Evolutionary conservation across 2,797 vertebrate genomes (phyloP).

Genomic region (Onychomys arenicola): DNA sequence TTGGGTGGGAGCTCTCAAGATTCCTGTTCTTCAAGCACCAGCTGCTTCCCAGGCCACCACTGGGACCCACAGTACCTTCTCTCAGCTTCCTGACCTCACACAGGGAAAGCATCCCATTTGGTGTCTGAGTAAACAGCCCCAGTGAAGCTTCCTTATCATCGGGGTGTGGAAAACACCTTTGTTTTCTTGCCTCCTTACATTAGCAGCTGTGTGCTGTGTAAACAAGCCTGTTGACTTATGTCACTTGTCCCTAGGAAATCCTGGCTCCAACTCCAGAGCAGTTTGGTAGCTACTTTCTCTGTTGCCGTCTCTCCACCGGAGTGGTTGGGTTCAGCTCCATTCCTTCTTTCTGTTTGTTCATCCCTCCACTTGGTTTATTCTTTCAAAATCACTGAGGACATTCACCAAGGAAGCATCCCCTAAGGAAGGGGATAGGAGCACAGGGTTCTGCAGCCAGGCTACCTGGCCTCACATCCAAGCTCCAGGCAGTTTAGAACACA

Average conservation of each 20-base stretch:
- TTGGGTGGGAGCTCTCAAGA: not conserved
- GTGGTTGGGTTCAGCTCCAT: not conserved
- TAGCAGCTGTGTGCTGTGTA: conserved; percentile 49
- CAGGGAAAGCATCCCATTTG: not conserved
- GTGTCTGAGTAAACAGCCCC: conserved; percentile 18
- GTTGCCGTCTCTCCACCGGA: not conserved
- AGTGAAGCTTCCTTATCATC: conserved; percentile 39
- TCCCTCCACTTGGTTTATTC: not conserved
- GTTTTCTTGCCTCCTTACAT: conserved; percentile 62
- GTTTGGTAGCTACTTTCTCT: not conserved
- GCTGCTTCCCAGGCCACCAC: not conserved
- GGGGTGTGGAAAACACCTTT: not conserved
- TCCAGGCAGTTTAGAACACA: not conserved
- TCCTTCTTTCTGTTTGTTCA: not conserved
- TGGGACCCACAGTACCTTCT: not conserved
- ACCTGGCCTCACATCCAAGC: conserved; percentile 45
- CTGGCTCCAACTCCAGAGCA: not conserved
- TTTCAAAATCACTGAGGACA: not conserved
- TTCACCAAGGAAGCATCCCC: not conserved
- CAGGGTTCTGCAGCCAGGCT: not conserved
- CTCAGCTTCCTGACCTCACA: not conserved
- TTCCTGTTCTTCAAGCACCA: not conserved
- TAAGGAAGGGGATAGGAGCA: too few relatives aligned
- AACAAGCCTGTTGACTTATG: conserved; percentile 56
- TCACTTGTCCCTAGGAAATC: conserved; percentile 30